Evolutionary conservation across 2,113 vertebrate genomes (phyloP).

Genomic region (Corydoras maculifer): DNA sequence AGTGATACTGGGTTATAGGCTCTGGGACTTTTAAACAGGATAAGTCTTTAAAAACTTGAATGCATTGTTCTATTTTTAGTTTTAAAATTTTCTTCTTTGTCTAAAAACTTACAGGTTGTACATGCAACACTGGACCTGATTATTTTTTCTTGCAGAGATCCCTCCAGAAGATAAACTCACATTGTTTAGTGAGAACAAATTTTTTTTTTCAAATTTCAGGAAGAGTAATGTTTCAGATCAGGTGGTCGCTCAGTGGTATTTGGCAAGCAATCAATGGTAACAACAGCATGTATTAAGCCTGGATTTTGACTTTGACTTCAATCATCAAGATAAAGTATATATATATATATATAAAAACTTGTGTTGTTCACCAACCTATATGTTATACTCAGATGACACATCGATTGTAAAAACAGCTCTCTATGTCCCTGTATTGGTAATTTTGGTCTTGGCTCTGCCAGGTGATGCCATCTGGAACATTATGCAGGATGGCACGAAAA

Average conservation of each 20-base stretch:
- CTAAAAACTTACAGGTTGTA: slow-evolving; percentile 83
- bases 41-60: too few species aligned
- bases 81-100: background rate
- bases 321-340: too few species aligned
- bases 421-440: slow-evolving; percentile 83
- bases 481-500: slow-evolving; percentile 82
- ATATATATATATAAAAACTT: too few species aligned
- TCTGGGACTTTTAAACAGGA: too few species aligned
- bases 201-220: too few species aligned
- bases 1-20: too few species aligned
- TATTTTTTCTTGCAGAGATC: slow-evolving; percentile 87
- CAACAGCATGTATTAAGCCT: too few species aligned
- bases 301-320: too few species aligned
- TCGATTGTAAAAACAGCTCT: slow-evolving; percentile 86
- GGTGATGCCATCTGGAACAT: slow-evolving; percentile 83
- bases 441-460: slow-evolving; percentile 83
- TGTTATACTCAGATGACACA: slow-evolving; percentile 59
- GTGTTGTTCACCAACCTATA: background rate
- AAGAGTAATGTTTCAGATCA: too few species aligned
- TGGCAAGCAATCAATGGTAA: too few species aligned
- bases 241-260: too few species aligned
- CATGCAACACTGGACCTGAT: slow-evolving; percentile 89
- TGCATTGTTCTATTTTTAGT: background rate
- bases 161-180: slow-evolving; percentile 64
- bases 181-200: background rate